Conservation (phyloP, 2,888 invertebrate species). For the Microplitis deprimator region DNA sequence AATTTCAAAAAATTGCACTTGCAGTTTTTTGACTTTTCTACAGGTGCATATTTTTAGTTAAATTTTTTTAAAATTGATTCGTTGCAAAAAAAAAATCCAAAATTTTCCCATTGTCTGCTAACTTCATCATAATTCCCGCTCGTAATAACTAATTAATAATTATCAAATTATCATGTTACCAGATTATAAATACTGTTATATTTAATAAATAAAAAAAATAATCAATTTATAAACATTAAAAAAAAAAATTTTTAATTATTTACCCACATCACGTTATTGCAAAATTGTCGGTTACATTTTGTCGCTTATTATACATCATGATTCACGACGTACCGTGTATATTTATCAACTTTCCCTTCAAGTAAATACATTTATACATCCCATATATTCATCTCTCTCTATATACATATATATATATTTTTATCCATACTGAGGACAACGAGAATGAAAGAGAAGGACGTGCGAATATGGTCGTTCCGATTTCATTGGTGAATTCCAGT, state of each 20-base stretch:
- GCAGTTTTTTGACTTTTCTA: too few relatives aligned
- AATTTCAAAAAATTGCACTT: too few relatives aligned
- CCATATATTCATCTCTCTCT: neutral
- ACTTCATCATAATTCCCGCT: too few relatives aligned
- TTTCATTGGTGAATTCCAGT: constrained; percentile 28
- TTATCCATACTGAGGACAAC: constrained; percentile 1
- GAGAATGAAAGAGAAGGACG: constrained; percentile 21
- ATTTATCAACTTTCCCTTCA: constrained; percentile 27
- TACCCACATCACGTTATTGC: constrained; percentile 11
- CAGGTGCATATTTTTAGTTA: too few relatives aligned
- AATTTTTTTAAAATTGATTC: too few relatives aligned
- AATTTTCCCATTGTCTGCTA: too few relatives aligned
- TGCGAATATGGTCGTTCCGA: constrained; percentile 31
- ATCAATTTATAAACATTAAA: neutral
- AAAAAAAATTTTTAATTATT: neutral
- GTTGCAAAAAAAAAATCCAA: too few relatives aligned
- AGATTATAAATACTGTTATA: neutral
- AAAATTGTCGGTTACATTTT: neutral
- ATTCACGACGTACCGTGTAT: constrained; percentile 3
- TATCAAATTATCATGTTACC: neutral
- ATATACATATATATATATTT: neutral
- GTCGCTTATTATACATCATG: constrained; percentile 18
- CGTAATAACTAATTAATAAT: too few relatives aligned
- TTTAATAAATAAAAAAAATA: neutral
- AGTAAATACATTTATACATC: neutral